These are phyloP conservation scores for Bombus superbus DNA, from an alignment of 1,140 invertebrate genomes.

Conservation along the genomic window DNA sequence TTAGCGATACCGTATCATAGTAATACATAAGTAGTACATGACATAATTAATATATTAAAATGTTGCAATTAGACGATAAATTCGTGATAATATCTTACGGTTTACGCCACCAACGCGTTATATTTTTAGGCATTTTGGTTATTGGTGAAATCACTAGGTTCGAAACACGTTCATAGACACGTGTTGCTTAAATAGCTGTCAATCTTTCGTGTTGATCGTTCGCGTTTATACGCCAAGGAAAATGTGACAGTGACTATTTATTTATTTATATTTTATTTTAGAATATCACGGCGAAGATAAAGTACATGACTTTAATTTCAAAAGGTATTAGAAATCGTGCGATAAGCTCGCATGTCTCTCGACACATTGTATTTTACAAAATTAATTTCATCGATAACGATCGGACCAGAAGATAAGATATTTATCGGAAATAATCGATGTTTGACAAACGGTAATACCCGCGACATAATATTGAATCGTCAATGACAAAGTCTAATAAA, in stretches of 20 bases:
- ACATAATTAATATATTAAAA: background rate
- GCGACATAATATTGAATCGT: background rate
- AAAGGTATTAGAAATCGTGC: background rate
- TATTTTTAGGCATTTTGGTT: background rate
- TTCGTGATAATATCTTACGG: background rate
- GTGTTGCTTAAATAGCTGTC: background rate
- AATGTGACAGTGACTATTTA: background rate
- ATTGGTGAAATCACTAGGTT: background rate
- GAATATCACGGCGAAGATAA: background rate
- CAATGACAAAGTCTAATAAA: background rate
- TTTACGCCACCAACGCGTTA: background rate
- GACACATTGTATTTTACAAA: background rate
- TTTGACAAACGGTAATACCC: background rate
- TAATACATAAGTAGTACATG: background rate
- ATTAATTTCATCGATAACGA: constrained; percentile 12
- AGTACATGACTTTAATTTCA: constrained; percentile 2
- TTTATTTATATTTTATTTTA: background rate
- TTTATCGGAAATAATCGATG: background rate
- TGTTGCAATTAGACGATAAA: background rate
- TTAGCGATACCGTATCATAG: background rate
- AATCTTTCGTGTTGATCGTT: background rate
- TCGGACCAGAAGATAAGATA: background rate
- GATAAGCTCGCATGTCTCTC: background rate
- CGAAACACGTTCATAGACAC: background rate
- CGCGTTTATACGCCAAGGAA: background rate